Conservation (phyloP, 2,113 vertebrate species). For the Leptosomus discolor region DNA sequence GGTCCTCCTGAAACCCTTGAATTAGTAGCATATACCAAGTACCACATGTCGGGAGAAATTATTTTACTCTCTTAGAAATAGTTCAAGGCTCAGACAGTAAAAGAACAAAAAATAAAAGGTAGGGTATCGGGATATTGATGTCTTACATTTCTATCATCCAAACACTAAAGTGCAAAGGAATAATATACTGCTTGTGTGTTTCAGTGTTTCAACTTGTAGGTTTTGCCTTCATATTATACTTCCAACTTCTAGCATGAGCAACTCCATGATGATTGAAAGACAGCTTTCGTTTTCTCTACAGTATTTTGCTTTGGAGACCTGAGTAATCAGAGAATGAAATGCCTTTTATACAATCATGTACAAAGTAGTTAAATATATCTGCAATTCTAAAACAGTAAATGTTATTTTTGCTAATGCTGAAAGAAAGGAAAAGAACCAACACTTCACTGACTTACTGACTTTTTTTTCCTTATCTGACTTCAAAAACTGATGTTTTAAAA, state of each 20-base stretch:
- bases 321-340: background rate
- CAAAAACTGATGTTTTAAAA: background rate
- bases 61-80: background rate
- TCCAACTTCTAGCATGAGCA: background rate
- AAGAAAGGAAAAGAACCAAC: background rate
- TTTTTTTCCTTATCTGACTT: background rate
- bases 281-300: accelerated
- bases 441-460: background rate
- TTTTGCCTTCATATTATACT: background rate
- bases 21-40: background rate
- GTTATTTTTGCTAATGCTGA: background rate
- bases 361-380: background rate
- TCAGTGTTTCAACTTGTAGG: background rate
- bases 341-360: background rate
- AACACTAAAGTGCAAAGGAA: background rate
- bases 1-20: background rate
- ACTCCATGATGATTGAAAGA: background rate
- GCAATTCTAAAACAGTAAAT: background rate
- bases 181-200: background rate
- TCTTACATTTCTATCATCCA: background rate
- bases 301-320: background rate
- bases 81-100: background rate
- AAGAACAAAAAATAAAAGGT: background rate
- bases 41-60: background rate
- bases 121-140: background rate